Percentiles rank a stretch among this genome's conserved stretches.
Conservation (phyloP, 2,113 vertebrate genomes). For the Cromileptes altivelis region DNA sequence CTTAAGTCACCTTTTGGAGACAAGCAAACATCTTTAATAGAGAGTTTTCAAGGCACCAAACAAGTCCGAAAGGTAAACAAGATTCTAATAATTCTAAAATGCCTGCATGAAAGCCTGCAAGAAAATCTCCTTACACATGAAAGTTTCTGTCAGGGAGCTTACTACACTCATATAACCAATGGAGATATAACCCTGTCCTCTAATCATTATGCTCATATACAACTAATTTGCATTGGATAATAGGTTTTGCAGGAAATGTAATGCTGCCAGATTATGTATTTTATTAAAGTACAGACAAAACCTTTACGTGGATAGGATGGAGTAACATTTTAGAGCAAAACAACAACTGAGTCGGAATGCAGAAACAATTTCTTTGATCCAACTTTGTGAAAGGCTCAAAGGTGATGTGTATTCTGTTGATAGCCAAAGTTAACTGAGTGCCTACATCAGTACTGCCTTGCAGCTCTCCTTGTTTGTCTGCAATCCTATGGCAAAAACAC, state of each 20-base stretch:
- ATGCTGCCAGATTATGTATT: neutral
- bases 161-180: neutral
- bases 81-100: neutral
- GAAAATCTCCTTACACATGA: neutral
- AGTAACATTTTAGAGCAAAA: neutral
- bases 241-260: neutral
- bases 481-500: neutral
- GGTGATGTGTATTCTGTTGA: neutral
- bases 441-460: neutral
- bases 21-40: neutral
- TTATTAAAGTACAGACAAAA: neutral
- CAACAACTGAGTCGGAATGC: neutral
- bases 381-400: neutral
- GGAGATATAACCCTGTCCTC: neutral
- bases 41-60: constrained; percentile 6
- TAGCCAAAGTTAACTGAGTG: neutral
- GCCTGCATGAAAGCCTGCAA: neutral
- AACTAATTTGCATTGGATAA: neutral
- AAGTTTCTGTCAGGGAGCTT: neutral
- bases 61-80: neutral
- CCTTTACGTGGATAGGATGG: neutral
- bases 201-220: neutral
- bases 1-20: constrained; percentile 5
- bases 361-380: neutral
- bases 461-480: constrained; percentile 1